Evolutionary conservation across 1,140 invertebrate species (phyloP).

Genomic region (Drosophila ironensis): DNA sequence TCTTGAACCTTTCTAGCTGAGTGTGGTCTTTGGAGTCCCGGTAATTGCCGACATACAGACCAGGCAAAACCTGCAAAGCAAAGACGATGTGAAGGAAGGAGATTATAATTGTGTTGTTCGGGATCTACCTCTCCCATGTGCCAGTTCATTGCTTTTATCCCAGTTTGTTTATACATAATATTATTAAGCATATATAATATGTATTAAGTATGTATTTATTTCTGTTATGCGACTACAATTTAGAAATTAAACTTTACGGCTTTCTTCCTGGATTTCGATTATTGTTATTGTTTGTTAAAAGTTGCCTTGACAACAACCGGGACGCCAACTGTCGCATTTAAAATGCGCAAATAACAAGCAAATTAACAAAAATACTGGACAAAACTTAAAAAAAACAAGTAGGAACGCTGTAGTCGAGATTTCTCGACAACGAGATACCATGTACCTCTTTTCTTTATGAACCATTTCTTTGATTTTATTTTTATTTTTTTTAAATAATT

Average conservation of each 20-base stretch:
- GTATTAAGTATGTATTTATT: not conserved
- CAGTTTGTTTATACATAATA: no score
- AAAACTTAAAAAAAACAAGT: no score
- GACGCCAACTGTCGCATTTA: no score
- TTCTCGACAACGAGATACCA: no score
- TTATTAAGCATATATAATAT: no score
- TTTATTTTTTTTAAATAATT: no score
- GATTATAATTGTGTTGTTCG: not conserved
- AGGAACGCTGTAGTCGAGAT: no score
- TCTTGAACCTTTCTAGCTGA: constrained; percentile 93
- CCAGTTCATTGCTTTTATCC: constrained; percentile 63
- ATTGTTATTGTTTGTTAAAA: constrained; percentile 13
- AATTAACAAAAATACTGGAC: no score
- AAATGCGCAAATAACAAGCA: no score
- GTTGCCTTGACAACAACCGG: constrained; percentile 51
- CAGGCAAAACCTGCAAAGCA: constrained; percentile 89
- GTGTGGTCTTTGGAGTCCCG: constrained; percentile 95
- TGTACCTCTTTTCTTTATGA: no score
- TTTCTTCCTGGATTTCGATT: constrained; percentile 13
- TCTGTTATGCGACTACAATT: not conserved
- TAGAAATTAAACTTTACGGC: not conserved
- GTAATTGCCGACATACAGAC: constrained; percentile 93
- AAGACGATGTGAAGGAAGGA: not conserved
- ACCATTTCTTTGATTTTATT: no score
- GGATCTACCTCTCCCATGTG: constrained; percentile 58